These are phyloP conservation scores for Leptinotarsa peninsularis DNA, from an alignment of 2,888 invertebrate species.

Conservation along the genomic window DNA sequence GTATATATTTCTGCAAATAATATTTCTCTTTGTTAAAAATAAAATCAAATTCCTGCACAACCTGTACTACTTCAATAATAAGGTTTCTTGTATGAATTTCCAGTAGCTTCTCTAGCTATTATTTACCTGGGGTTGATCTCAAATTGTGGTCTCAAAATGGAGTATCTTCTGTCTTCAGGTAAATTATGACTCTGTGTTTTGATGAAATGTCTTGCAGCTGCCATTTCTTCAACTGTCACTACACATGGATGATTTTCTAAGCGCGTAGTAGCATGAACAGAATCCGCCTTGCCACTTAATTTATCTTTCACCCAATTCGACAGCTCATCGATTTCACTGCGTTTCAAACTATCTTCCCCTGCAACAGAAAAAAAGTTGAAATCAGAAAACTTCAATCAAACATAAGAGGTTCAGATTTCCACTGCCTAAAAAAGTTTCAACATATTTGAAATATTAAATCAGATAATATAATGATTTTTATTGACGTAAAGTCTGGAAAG, in stretches of 20 bases:
- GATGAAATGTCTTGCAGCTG: slow-evolving; percentile 94
- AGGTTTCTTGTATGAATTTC: too few species aligned
- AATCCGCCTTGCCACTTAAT: slow-evolving; percentile 83
- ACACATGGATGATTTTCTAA: slow-evolving; percentile 94
- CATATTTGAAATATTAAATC: too few species aligned
- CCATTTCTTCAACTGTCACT: slow-evolving; percentile 96
- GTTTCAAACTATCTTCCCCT: slow-evolving; percentile 78
- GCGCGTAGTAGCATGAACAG: slow-evolving; percentile 85
- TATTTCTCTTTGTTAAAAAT: too few species aligned
- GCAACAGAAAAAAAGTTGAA: slow-evolving; percentile 36
- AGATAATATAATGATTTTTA: too few species aligned
- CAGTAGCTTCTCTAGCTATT: too few species aligned
- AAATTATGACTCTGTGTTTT: slow-evolving; percentile 86
- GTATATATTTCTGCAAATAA: too few species aligned
- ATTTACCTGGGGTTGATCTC: slow-evolving; percentile 92
- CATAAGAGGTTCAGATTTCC: too few species aligned
- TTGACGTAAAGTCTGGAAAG: too few species aligned
- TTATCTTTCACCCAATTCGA: slow-evolving; percentile 82
- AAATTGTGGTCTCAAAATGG: slow-evolving; percentile 88
- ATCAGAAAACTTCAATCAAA: neutral
- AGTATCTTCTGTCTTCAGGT: slow-evolving; percentile 87
- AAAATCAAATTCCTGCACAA: too few species aligned
- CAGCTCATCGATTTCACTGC: slow-evolving; percentile 82
- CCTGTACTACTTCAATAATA: too few species aligned
- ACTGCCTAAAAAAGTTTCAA: too few species aligned